Conservation (phyloP, 2,797 vertebrate species). For the Limnodromus scolopaceus region DNA sequence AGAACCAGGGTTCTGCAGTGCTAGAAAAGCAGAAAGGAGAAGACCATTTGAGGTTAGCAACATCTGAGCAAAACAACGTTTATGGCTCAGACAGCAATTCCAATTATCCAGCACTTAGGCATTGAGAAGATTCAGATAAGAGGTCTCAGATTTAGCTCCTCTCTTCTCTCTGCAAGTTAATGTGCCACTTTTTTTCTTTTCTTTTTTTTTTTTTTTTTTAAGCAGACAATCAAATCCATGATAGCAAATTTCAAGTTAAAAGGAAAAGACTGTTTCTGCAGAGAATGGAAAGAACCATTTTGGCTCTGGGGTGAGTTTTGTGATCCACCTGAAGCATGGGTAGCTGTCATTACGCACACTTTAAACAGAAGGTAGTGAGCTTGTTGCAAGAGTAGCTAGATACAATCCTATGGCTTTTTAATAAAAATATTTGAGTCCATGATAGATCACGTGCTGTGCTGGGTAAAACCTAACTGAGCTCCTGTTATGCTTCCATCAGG, state of each 20-base stretch:
- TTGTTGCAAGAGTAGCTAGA: background rate
- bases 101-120: conserved; percentile 63
- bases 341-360: background rate
- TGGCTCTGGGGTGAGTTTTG: background rate
- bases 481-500: background rate
- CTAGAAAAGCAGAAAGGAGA: background rate
- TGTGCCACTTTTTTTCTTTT: background rate
- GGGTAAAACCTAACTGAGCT: background rate
- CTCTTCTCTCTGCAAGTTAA: conserved; percentile 52
- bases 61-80: background rate
- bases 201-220: background rate
- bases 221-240: conserved; percentile 45
- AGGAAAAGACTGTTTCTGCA: background rate
- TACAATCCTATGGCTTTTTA: background rate
- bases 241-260: conserved; percentile 3
- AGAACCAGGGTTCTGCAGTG: background rate
- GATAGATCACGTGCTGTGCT: background rate
- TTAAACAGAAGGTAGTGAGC: background rate
- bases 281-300: conserved; percentile 23
- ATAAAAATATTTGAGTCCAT: background rate
- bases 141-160: conserved; percentile 63
- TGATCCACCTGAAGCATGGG: background rate
- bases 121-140: conserved; percentile 53
- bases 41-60: background rate
- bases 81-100: conserved; percentile 48